Evolutionary conservation across 2,113 vertebrate species (phyloP).

Genomic region (Tringa solitaria): DNA sequence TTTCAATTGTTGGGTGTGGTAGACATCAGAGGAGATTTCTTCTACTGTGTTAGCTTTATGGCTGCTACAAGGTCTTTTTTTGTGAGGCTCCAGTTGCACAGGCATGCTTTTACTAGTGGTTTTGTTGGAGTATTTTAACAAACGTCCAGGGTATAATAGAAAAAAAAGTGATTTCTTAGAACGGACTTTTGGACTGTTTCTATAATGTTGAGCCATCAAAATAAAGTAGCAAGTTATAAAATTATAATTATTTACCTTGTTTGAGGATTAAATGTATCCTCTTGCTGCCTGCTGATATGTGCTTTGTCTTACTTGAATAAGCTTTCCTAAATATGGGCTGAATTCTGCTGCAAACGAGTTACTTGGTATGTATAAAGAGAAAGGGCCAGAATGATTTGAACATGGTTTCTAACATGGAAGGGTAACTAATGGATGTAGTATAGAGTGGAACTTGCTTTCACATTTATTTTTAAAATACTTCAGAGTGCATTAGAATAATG

Average conservation of each 20-base stretch:
- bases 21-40: background rate
- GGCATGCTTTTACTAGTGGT: background rate
- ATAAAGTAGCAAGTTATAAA: background rate
- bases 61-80: background rate
- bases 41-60: background rate
- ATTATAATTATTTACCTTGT: background rate
- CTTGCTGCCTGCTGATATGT: background rate
- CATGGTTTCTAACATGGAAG: background rate
- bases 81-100: background rate
- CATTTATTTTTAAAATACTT: constrained; percentile 42
- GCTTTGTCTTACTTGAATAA: background rate
- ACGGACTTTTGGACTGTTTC: background rate
- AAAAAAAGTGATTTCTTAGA: background rate
- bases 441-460: constrained; percentile 9
- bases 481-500: constrained; percentile 51
- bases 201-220: background rate
- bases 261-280: background rate
- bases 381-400: background rate
- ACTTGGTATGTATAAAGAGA: background rate
- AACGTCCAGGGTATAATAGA: background rate
- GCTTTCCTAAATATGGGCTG: background rate
- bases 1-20: background rate
- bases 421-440: background rate
- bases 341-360: background rate
- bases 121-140: background rate